Evolutionary conservation across 2,113 vertebrate genomes (phyloP), one percentile per base, ranked within the genome.

Genomic region (Natator depressus): DNA sequence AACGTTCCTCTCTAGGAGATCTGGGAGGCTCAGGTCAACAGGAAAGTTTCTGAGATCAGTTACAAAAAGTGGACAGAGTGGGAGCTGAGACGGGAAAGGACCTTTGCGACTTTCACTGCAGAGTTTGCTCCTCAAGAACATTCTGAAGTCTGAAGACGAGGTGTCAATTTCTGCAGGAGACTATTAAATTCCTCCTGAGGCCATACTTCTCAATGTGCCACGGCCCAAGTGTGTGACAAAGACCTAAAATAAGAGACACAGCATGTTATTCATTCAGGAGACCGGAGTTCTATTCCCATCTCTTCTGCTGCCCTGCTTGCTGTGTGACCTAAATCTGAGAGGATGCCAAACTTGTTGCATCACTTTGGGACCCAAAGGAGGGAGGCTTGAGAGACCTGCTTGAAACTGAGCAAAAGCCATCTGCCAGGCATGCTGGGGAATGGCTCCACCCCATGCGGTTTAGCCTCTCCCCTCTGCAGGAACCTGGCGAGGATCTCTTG

Each of bases 371-470:
- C 93, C 27, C 7, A 19, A 86, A 38, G 51, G 46, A 91, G 49
- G 35, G 85, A 84, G 85, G 89, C 2, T 10, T 0, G 11, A 89
- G 59, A 78, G 85, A 22, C 82, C 83, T 88, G 25, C 46, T 38
- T 13, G 54, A 76, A 35, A 0, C 29, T 5, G 76, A 90, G 59
- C 82, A 0, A 0, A 94, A 91, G 13, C 17, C 1, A 0, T 14
- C 69, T 49, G 27, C 50, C n/a, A 50, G 62, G 50, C 75, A 25
- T 0, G 8, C n/a, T 31, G 42, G 29, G 49, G 3, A 49, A 38
- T 13, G 75, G 11, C 51, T 87, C 46, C 57, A 51, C 19, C 25
- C 38, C 4, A 2, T 5, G 6, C 49, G 31, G 29, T 19, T 82
- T 1, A 72, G 12, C 65, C 65, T 6, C 57, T 78, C 19, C 46